Evolutionary conservation across 2,888 invertebrate species (phyloP), one percentile per base, ranked within the genome.

Genomic region (Phyllotreta striolata): DNA sequence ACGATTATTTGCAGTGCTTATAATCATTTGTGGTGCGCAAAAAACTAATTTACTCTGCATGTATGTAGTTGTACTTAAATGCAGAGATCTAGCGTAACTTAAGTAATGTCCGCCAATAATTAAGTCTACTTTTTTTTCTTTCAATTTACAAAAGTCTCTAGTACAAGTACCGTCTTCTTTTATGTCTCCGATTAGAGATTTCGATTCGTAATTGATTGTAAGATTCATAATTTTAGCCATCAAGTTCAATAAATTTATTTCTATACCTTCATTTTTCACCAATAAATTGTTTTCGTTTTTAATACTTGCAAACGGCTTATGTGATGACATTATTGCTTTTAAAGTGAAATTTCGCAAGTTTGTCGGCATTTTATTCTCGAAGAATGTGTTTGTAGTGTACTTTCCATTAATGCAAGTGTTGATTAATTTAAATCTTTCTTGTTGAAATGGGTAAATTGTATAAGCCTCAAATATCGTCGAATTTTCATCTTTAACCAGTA

Each of bases 1-100:
- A 24, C 4, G 24, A 24, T 24, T 4, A 10, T 9, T 4, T 35
- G 7, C 10, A 1, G 0, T 6, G n/a, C 3, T 37, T 6, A 51
- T 37, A 35, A 51, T 12, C 4, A 1, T 1, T 6, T 51, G 35
- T 4, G 51, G 51, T 35, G 37, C 51, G 12, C 51, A 51, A 35
- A 35, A 51, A 35, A 51, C 37, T 10, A 37, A 51, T 8, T 51
- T 51, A n/a, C 38, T 38, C 8, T 37, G 5, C 6, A 51, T 5
- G 37, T n/a, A 51, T 8, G 51, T n/a, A 37, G 3, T 51, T 1
- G 37, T 4, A 37, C 8, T 14, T 37, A 51, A 51, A 37, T 51
- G 37, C n/a, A 51, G 3, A 35, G 12, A 1, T 7, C 37, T 51
- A 14, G 37, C 5, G 14, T 35, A 51, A 51, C 14, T 37, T 24